A percentile compares a stretch with the other conserved stretches of the same genome.
Evolutionary conservation across 2,888 invertebrate species (phyloP).

Genomic region (Ceratothoa steindachneri): DNA sequence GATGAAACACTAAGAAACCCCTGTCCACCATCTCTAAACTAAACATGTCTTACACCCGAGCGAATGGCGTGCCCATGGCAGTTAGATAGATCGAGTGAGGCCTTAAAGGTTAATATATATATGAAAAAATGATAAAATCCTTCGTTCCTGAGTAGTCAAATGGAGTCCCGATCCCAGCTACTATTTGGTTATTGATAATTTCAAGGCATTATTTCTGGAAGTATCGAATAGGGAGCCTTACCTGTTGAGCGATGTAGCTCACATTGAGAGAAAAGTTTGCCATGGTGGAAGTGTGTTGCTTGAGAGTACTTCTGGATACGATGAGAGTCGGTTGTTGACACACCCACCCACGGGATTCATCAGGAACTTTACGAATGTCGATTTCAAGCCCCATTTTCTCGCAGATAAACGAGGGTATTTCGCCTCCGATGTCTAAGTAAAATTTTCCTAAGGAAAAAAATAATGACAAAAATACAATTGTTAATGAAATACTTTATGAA

Average conservation of each 20-base stretch:
- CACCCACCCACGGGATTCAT: slow-evolving; percentile 64
- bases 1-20: no score
- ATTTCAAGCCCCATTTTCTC: slow-evolving; percentile 85
- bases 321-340: slow-evolving; percentile 69
- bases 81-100: no score
- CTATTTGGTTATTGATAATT: no score
- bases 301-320: slow-evolving; percentile 78
- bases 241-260: slow-evolving; percentile 86
- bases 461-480: background rate
- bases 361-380: slow-evolving; percentile 82
- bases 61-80: no score
- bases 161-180: no score
- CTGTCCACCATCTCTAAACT: no score
- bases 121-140: no score
- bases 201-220: no score
- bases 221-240: slow-evolving; percentile 50
- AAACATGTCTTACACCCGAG: no score
- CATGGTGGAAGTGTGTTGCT: slow-evolving; percentile 85
- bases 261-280: slow-evolving; percentile 84
- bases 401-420: slow-evolving; percentile 82
- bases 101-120: no score
- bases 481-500: no score
- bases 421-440: slow-evolving; percentile 57
- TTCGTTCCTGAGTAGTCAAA: no score
- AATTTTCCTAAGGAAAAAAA: slow-evolving; percentile 52